Evolutionary conservation across 1,140 invertebrate species (phyloP).

Genomic region (Ceratina calcarata): DNA sequence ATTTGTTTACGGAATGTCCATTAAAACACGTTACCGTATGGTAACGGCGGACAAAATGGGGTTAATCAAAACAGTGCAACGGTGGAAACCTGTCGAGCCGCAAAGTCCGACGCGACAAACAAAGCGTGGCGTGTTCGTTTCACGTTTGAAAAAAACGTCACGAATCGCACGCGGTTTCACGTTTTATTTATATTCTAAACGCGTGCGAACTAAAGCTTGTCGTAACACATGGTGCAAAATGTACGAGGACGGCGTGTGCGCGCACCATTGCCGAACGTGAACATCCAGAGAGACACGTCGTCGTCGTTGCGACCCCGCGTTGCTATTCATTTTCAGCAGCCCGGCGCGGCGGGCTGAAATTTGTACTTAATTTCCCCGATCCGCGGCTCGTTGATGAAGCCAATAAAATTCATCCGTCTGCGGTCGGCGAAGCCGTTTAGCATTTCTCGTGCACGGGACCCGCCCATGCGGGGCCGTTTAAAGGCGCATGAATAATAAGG

Average conservation of each 20-base stretch:
- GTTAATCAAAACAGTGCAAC: too few species aligned
- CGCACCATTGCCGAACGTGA: neutral
- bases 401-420: slow-evolving; percentile 43
- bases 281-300: too few species aligned
- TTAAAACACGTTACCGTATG: too few species aligned
- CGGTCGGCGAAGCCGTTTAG: slow-evolving; percentile 46
- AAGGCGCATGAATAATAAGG: slow-evolving; percentile 52
- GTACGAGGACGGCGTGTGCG: slow-evolving; percentile 8
- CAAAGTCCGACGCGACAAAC: neutral
- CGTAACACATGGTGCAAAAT: slow-evolving; percentile 25
- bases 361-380: slow-evolving; percentile 38
- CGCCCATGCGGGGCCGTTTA: slow-evolving; percentile 41
- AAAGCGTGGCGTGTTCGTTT: neutral
- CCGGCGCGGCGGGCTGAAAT: neutral
- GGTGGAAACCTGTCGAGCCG: neutral
- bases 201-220: slow-evolving; percentile 8
- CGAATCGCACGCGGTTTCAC: neutral
- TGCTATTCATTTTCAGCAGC: neutral
- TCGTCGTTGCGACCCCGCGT: too few species aligned
- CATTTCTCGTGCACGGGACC: slow-evolving; percentile 16
- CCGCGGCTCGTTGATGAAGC: slow-evolving; percentile 34
- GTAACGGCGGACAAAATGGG: too few species aligned
- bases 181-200: slow-evolving; percentile 40
- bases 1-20: too few species aligned
- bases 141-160: slow-evolving; percentile 29